phyloP scores from a whole-genome alignment of 2,888 invertebrate genomes.

The Theretra japonica region DNA sequence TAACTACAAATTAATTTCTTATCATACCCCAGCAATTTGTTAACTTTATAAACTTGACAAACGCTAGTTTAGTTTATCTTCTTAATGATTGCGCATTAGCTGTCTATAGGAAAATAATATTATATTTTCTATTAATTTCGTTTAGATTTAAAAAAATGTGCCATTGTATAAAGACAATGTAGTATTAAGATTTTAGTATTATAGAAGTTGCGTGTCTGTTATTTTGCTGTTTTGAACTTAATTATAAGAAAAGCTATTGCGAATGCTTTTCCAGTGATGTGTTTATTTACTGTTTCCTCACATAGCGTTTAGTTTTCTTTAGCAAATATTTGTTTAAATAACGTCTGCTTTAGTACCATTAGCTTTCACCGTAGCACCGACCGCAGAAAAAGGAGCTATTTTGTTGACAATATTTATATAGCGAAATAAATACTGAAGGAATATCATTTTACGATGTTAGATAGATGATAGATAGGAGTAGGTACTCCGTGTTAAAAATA shows the following conservation, averaged over 20 bases:
- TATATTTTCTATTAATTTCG: neutral
- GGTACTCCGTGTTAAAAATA: too few relatives aligned
- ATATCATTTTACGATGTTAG: too few relatives aligned
- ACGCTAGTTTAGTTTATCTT: constrained; percentile 13
- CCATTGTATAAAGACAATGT: too few relatives aligned
- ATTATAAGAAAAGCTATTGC: neutral
- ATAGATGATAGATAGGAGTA: too few relatives aligned
- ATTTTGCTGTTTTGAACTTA: neutral
- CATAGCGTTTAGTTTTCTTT: neutral
- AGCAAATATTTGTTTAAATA: neutral
- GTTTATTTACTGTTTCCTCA: neutral
- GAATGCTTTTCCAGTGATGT: neutral
- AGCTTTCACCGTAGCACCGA: too few relatives aligned
- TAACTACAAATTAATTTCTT: constrained; percentile 5
- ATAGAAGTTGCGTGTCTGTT: too few relatives aligned
- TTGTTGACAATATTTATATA: too few relatives aligned
- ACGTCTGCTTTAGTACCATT: neutral
- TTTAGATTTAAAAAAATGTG: too few relatives aligned
- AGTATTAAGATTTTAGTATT: too few relatives aligned
- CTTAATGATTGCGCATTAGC: neutral
- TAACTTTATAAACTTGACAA: neutral
- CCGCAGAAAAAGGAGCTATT: too few relatives aligned
- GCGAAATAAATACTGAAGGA: too few relatives aligned
- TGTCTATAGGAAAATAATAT: neutral
- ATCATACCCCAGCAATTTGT: constrained; percentile 4